Percentiles rank a stretch among this genome's conserved stretches.
These are phyloP conservation scores for Sipunculus nudus DNA, from an alignment of 2,888 invertebrate species.

Conservation along the genomic window DNA sequence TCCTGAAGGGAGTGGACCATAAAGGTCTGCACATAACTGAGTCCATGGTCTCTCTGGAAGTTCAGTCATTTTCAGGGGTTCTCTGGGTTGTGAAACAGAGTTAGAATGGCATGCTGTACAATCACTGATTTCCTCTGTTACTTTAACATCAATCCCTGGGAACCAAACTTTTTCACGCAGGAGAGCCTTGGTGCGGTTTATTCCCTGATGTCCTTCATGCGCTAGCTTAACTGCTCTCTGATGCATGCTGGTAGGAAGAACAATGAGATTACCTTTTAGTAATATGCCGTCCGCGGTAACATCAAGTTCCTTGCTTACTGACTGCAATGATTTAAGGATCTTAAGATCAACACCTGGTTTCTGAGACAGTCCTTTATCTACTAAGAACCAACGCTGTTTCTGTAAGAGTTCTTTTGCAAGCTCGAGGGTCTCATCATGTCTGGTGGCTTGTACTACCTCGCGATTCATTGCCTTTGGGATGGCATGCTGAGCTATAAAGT, in stretches of 20 bases:
- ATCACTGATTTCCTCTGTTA: constrained; percentile 12
- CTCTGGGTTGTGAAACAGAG: not conserved
- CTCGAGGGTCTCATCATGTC: not conserved
- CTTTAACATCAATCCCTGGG: constrained; percentile 25
- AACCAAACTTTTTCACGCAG: constrained; percentile 40
- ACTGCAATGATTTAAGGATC: no score
- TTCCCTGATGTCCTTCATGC: constrained; percentile 42
- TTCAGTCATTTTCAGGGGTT: not conserved
- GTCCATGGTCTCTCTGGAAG: constrained; percentile 9
- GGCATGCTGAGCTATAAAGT: constrained; percentile 19
- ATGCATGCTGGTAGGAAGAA: constrained; percentile 26
- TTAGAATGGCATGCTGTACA: constrained; percentile 23
- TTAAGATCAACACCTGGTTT: no score
- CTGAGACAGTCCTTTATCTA: no score
- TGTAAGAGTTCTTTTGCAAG: not conserved
- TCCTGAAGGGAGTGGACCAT: not conserved
- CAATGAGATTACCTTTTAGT: constrained; percentile 1
- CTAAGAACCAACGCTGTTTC: no score
- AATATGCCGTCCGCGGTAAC: not conserved
- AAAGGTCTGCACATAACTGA: constrained; percentile 27
- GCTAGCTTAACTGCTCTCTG: constrained; percentile 29
- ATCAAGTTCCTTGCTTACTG: constrained; percentile 5
- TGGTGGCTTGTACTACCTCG: constrained; percentile 5
- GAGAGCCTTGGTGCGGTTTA: constrained; percentile 33
- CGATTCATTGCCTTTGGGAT: constrained; percentile 13